These are phyloP conservation scores for Entosphenus tridentatus DNA, from an alignment of 2,113 vertebrate genomes.

Conservation along the genomic window DNA sequence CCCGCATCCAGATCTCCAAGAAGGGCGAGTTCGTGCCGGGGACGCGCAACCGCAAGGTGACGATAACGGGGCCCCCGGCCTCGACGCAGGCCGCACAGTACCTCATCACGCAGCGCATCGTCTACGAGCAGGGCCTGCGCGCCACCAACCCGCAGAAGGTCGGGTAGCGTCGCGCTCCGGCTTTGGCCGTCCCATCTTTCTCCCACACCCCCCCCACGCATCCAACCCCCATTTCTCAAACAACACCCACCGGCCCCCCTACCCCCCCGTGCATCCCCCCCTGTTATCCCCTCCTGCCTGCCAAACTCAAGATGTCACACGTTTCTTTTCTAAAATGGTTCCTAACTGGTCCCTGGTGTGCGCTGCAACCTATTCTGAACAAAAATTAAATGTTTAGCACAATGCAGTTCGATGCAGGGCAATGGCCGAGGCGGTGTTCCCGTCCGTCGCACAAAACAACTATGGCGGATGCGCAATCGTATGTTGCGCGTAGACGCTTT, in stretches of 20 bases:
- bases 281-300: neutral
- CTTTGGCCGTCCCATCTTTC: neutral
- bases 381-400: too few relatives aligned
- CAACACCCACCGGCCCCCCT: neutral
- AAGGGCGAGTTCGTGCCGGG: conserved; percentile 62
- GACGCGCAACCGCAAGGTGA: conserved; percentile 63
- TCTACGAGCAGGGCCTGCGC: conserved; percentile 59
- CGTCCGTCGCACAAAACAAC: too few relatives aligned
- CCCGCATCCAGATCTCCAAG: conserved; percentile 69
- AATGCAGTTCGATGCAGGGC: too few relatives aligned
- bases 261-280: neutral
- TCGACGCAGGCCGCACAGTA: conserved; percentile 59
- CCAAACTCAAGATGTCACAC: too few relatives aligned
- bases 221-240: neutral
- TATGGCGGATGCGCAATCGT: too few relatives aligned
- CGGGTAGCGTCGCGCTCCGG: conserved; percentile 27
- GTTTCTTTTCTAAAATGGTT: too few relatives aligned
- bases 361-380: too few relatives aligned
- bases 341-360: too few relatives aligned
- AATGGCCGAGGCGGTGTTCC: too few relatives aligned
- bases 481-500: too few relatives aligned
- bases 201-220: neutral
- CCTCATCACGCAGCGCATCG: conserved; percentile 63
- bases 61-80: conserved; percentile 59
- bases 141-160: conserved; percentile 60